Evolutionary conservation across 2,113 vertebrate species (phyloP).

Genomic region (Isurus oxyrinchus): DNA sequence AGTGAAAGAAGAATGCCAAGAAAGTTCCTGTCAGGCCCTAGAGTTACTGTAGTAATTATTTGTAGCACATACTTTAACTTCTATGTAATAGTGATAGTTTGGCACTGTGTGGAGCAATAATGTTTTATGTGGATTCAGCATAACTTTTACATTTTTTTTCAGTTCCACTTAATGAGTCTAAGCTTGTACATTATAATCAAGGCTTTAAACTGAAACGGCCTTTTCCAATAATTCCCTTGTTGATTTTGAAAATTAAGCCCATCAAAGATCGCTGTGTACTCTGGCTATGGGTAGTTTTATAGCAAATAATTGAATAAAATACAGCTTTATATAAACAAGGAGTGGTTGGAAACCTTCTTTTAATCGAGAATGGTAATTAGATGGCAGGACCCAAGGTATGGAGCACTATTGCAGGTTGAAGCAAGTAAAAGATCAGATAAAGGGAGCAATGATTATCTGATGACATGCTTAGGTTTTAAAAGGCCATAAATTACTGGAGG

Average conservation of each 20-base stretch:
- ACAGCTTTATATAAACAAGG: background rate
- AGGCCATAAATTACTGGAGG: background rate
- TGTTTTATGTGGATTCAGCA: slow-evolving; percentile 23
- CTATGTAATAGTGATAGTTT: slow-evolving; percentile 34
- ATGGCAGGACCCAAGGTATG: background rate
- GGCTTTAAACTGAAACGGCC: background rate
- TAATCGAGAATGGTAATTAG: background rate
- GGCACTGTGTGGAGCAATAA: background rate
- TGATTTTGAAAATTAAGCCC: background rate
- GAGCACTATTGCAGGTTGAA: background rate
- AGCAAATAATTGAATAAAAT: background rate
- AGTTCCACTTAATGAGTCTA: no score
- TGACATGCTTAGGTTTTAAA: background rate
- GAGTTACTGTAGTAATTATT: slow-evolving; percentile 13
- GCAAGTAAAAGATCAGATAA: background rate
- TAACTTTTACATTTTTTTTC: background rate
- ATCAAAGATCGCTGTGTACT: background rate
- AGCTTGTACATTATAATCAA: background rate
- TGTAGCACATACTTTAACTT: slow-evolving; percentile 25
- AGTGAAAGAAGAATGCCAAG: background rate
- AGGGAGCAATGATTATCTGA: background rate
- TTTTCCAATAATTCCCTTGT: background rate
- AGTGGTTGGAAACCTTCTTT: background rate
- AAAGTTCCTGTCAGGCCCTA: slow-evolving; percentile 26
- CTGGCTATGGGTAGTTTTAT: background rate